Conservation (phyloP, 2,113 vertebrate species). For the Misgurnus anguillicaudatus region DNA sequence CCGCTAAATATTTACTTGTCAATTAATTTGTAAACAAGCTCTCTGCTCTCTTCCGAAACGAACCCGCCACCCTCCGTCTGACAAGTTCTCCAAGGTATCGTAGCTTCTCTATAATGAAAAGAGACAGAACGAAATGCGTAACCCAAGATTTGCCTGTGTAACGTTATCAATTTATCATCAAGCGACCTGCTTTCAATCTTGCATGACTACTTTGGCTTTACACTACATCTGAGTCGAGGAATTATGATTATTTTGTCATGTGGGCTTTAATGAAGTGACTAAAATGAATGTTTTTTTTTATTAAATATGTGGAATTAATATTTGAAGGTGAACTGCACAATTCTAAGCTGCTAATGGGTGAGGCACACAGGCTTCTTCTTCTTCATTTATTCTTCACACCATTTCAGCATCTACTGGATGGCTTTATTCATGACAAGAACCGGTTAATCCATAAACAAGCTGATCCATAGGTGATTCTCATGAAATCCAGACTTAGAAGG, state of each 20-base stretch:
- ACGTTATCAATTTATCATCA: slow-evolving; percentile 23
- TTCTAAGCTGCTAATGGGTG: too few relatives aligned
- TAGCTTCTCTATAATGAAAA: slow-evolving; percentile 30
- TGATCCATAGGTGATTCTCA: too few relatives aligned
- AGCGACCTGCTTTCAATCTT: not conserved
- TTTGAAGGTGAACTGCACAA: too few relatives aligned
- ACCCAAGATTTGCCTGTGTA: slow-evolving; percentile 9
- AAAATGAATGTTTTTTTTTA: not conserved
- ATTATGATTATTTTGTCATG: not conserved
- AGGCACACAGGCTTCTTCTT: too few relatives aligned
- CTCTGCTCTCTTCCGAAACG: slow-evolving; percentile 48
- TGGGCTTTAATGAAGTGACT: not conserved
- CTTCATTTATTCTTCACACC: too few relatives aligned
- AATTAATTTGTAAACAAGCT: slow-evolving; percentile 60
- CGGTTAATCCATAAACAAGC: too few relatives aligned
- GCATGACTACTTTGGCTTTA: not conserved
- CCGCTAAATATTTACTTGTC: slow-evolving; percentile 58
- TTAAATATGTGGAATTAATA: too few relatives aligned
- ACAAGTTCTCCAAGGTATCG: slow-evolving; percentile 41
- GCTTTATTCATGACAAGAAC: too few relatives aligned
- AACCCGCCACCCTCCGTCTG: slow-evolving; percentile 52
- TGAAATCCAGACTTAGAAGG: too few relatives aligned
- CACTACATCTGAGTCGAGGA: not conserved
- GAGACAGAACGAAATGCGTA: slow-evolving; percentile 27
- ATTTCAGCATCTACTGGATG: too few relatives aligned